Conservation (phyloP, 2,888 invertebrate genomes). For the Stenolophus ochropezus region DNA sequence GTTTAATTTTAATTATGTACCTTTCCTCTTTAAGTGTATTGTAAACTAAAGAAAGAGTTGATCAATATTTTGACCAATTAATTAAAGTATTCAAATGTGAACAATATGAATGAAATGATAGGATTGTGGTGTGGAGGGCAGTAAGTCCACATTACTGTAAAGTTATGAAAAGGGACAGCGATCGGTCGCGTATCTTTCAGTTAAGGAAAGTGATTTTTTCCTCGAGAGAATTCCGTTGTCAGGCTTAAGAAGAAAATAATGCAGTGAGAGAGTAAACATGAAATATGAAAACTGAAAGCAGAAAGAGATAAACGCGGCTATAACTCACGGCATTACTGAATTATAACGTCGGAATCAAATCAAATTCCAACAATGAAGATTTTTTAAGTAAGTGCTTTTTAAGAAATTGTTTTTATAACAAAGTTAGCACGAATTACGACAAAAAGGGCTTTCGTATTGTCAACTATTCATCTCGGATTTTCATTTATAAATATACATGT, state of each 20-base stretch:
- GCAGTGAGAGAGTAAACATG: constrained; percentile 46
- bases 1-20: too few relatives aligned
- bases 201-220: constrained; percentile 41
- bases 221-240: constrained; percentile 30
- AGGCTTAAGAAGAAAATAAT: constrained; percentile 44
- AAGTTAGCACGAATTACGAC: not conserved
- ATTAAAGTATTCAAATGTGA: too few relatives aligned
- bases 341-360: constrained; percentile 4
- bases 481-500: too few relatives aligned
- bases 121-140: not conserved
- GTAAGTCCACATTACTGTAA: not conserved
- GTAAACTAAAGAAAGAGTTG: too few relatives aligned
- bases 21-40: too few relatives aligned
- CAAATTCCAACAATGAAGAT: not conserved
- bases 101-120: not conserved
- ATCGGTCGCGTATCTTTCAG: constrained; percentile 12
- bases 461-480: not conserved
- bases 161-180: not conserved
- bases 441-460: not conserved
- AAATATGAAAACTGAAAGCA: constrained; percentile 44
- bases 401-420: constrained; percentile 13
- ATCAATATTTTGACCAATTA: too few relatives aligned
- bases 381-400: constrained; percentile 9
- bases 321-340: constrained; percentile 15
- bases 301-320: constrained; percentile 24